phyloP scores from a whole-genome alignment of 35 echinoderm and acorn worm genomes.

The Nesometra sesokonis region DNA sequence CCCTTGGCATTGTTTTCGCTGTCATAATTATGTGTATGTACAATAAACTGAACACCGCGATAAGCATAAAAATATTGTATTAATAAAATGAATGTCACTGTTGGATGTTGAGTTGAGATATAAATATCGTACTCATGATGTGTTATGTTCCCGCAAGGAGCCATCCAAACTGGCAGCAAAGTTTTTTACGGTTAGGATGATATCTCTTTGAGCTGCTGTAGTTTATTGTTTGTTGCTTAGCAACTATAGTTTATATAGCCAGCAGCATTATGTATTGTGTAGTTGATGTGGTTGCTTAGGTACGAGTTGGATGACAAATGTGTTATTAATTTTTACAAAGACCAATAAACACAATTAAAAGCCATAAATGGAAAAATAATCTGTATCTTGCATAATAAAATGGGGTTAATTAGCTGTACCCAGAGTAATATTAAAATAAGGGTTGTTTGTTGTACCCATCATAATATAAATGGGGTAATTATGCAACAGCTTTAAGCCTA shows the following conservation, averaged over 20 bases:
- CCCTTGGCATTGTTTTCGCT: too few relatives aligned
- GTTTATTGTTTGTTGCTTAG: not conserved
- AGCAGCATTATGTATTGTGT: not conserved
- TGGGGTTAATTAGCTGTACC: not conserved
- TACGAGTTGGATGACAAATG: not conserved
- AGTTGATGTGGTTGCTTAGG: not conserved
- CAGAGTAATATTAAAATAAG: not conserved
- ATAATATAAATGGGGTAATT: not conserved
- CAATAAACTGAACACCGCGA: not conserved
- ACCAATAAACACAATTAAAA: not conserved
- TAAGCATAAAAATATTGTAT: not conserved
- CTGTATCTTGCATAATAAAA: not conserved
- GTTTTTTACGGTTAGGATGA: not conserved
- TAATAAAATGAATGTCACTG: too few relatives aligned
- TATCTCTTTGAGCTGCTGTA: not conserved
- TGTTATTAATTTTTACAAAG: not conserved
- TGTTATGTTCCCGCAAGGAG: not conserved
- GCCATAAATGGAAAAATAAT: not conserved
- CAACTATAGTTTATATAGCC: not conserved
- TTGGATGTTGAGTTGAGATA: not conserved
- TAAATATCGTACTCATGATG: not conserved
- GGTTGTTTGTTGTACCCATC: not conserved
- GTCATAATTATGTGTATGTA: too few relatives aligned
- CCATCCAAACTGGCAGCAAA: not conserved
- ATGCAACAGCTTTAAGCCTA: not conserved